Conservation (phyloP, 2,888 invertebrate species). For the Pachliopta kotzebuea region DNA sequence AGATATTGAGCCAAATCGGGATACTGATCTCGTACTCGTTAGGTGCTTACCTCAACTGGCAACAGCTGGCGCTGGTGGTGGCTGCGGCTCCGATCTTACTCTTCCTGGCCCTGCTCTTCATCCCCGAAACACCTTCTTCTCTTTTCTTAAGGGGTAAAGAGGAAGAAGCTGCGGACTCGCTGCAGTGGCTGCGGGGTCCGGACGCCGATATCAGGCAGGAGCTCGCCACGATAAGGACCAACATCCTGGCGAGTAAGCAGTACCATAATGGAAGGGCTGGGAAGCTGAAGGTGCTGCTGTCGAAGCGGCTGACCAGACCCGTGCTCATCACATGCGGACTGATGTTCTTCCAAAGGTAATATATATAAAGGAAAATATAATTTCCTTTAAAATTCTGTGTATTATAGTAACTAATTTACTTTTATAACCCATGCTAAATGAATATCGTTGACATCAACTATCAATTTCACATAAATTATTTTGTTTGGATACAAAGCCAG, state of each 20-base stretch:
- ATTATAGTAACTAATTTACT: too few species aligned
- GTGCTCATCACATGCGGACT: constrained; percentile 90
- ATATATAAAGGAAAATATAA: too few species aligned
- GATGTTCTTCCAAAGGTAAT: constrained; percentile 90
- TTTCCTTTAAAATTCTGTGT: too few species aligned
- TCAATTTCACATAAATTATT: too few species aligned
- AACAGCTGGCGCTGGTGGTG: constrained; percentile 89
- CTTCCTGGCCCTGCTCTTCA: constrained; percentile 86
- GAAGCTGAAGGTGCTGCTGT: constrained; percentile 60
- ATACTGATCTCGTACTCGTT: constrained; percentile 90
- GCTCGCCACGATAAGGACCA: constrained; percentile 85
- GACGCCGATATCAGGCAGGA: constrained; percentile 88
- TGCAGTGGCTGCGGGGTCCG: constrained; percentile 90
- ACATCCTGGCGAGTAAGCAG: constrained; percentile 79
- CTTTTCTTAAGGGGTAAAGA: constrained; percentile 87
- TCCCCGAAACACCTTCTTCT: constrained; percentile 94
- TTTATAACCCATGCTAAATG: too few species aligned
- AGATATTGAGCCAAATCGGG: constrained; percentile 91
- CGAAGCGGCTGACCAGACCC: constrained; percentile 81
- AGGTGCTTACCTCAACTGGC: constrained; percentile 91
- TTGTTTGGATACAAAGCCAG: too few species aligned
- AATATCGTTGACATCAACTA: too few species aligned
- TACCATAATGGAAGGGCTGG: constrained; percentile 58
- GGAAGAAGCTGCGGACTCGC: constrained; percentile 85
- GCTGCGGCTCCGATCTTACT: constrained; percentile 88